Base-by-base conservation (phyloP, 2,888 invertebrate genomes). In the Diaprepes abbreviatus region DNA sequence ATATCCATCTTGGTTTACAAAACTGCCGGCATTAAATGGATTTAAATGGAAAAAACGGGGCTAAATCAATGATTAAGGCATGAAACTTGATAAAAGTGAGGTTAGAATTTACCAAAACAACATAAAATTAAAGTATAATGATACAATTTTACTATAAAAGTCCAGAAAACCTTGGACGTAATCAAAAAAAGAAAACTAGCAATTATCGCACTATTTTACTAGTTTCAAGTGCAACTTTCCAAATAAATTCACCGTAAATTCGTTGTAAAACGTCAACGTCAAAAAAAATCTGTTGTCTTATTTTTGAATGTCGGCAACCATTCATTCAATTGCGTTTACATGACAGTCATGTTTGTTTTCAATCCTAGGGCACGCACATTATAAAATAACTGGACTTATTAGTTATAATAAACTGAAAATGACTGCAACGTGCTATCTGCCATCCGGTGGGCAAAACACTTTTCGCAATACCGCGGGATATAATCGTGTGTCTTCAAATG, bases 1-100 rank as follows among this genome's bases (percentile, higher is more conserved):
- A 63, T 40, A 57, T 68, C 68, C 68, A 68, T 68, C n/a, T 24
- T 43, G 16, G 6, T 6, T 28, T 16, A 28, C 0, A 28, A 50
- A 7, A 9, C 16, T 28, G 7, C 14, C 48, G 14, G 14, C 48
- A 50, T 50, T 50, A 14, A 50, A 50, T 16, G 16, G 21, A 43
- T 16, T 28, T 24, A 12, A 45, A 12, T 5, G 0, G 12, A 4
- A 9, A 50, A 28, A 31, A 12, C 9, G 7, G 48, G 48, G 48
- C 48, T 28, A 50, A n/a, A 43, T 43, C 40, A 43, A 17, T 43
- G 40, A 14, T 1, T 9, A 19, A 14, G 28, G 28, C 24, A 14
- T 16, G 14, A 50, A 14, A 50, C 3, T 14, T 1, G 28, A 9
- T 5, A 14, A 9, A 50, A 50, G 48, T 50, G 14, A 50, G 48